Conservation (phyloP, 2,888 invertebrate species). For the Podabrus alpinus region DNA sequence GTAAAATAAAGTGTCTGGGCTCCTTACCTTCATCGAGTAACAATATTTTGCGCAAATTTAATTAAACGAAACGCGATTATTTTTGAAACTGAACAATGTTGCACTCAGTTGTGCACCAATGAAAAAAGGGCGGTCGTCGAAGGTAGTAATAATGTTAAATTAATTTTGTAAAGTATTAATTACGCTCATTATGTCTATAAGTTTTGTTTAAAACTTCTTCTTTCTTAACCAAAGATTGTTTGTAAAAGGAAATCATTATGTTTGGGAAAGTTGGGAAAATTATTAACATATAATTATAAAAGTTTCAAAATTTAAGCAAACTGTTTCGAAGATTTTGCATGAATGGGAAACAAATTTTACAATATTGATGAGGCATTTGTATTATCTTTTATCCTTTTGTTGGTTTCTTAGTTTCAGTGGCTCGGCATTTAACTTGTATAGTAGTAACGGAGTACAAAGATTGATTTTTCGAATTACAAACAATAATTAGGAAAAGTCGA, state of each 20-base stretch:
- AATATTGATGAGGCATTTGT: not conserved
- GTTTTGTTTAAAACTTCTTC: constrained; percentile 10
- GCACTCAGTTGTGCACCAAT: not conserved
- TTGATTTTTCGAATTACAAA: not conserved
- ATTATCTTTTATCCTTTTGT: not conserved
- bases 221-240: constrained; percentile 7
- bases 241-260: constrained; percentile 10
- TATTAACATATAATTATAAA: constrained; percentile 24
- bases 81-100: not conserved
- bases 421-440: not conserved
- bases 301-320: constrained; percentile 16
- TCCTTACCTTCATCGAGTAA: constrained; percentile 9
- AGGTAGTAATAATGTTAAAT: constrained; percentile 5
- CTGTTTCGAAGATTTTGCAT: constrained; percentile 10
- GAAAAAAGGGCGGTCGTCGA: not conserved
- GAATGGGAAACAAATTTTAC: not conserved
- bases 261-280: constrained; percentile 3
- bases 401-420: not conserved
- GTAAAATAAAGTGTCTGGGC: constrained; percentile 11
- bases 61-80: constrained; percentile 15
- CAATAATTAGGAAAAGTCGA: not conserved
- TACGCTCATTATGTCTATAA: constrained; percentile 13
- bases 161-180: constrained; percentile 20
- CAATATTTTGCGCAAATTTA: constrained; percentile 12
- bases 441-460: not conserved